phyloP scores from a whole-genome alignment of 2,888 invertebrate species.

The Cyrtodaria siliqua region DNA sequence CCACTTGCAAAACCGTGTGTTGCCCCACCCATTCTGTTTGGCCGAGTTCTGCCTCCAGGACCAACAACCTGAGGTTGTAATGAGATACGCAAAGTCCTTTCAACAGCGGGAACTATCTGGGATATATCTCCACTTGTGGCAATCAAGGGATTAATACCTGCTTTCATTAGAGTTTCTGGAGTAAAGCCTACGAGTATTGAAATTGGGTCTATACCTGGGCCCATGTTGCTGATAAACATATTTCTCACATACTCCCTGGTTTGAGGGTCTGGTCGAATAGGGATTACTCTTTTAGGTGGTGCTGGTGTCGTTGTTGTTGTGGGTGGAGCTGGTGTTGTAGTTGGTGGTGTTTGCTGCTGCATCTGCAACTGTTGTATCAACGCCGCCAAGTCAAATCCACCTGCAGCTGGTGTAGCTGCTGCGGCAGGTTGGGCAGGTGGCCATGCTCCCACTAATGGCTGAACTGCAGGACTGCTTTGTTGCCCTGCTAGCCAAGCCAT shows the following conservation, averaged over 20 bases:
- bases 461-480: not conserved
- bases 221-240: slow-evolving; percentile 51
- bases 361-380: slow-evolving; percentile 2
- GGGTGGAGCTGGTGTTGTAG: slow-evolving; percentile 22
- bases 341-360: not conserved
- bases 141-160: slow-evolving; percentile 59
- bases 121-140: slow-evolving; percentile 56
- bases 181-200: slow-evolving; percentile 50
- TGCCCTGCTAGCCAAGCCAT: not conserved
- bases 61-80: slow-evolving; percentile 19
- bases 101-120: slow-evolving; percentile 54
- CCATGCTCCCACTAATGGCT: not conserved
- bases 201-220: slow-evolving; percentile 41
- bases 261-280: slow-evolving; percentile 57
- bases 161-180: slow-evolving; percentile 59
- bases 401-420: not conserved
- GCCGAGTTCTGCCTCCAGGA: slow-evolving; percentile 2
- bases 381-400: not conserved
- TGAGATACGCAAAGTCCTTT: slow-evolving; percentile 49
- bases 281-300: slow-evolving; percentile 29
- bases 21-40: not conserved
- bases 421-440: too few species aligned
- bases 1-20: not conserved
- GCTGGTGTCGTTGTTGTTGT: slow-evolving; percentile 24
- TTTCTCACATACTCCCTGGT: slow-evolving; percentile 45